A percentile compares a stretch with the other conserved stretches of the same genome.
phyloP scores from a whole-genome alignment of 2,113 vertebrate species.

The Forbesichthys papilliferus region DNA sequence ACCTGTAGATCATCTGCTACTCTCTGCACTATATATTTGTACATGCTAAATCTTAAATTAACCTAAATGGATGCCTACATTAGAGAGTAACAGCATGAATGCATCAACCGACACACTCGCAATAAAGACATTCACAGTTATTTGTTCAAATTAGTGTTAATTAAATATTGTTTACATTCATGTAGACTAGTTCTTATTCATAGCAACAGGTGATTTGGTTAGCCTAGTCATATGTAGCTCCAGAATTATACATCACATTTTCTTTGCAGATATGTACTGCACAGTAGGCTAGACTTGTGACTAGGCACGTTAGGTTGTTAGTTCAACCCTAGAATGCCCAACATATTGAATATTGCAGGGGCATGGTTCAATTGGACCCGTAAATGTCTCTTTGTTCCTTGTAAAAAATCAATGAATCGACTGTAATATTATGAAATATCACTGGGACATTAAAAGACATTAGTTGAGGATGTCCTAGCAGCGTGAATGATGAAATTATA shows the following conservation, averaged over 20 bases:
- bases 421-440: too few species aligned
- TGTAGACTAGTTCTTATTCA: too few species aligned
- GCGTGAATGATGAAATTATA: too few species aligned
- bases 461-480: too few species aligned
- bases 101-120: conserved; percentile 41
- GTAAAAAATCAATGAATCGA: too few species aligned
- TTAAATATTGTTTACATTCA: not conserved
- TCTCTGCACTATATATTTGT: conserved; percentile 41
- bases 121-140: conserved; percentile 9
- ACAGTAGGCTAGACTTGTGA: too few species aligned
- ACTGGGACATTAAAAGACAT: too few species aligned
- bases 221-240: not conserved
- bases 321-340: not conserved
- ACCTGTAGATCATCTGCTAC: conserved; percentile 25
- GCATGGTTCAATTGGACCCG: too few species aligned
- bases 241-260: not conserved
- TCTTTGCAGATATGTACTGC: too few species aligned
- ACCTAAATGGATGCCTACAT: not conserved
- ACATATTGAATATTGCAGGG: too few species aligned
- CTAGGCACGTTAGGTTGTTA: not conserved
- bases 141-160: too few species aligned
- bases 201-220: not conserved
- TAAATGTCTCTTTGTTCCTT: too few species aligned
- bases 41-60: conserved; percentile 19
- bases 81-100: conserved; percentile 21